Base-by-base conservation (phyloP, 1,140 invertebrate genomes). In the Augochlora pura region DNA sequence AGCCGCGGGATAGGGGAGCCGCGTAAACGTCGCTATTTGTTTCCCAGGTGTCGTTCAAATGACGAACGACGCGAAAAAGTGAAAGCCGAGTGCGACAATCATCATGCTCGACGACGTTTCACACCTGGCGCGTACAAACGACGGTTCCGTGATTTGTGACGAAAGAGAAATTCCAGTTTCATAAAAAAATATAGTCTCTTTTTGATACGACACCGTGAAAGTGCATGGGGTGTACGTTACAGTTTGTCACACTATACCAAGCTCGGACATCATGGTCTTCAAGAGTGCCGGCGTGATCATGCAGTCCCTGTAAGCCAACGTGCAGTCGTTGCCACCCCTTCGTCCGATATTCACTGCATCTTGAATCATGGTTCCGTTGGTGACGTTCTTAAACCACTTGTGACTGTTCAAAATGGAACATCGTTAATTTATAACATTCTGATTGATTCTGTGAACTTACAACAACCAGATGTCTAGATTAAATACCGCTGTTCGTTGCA, bases 311-410 rank as follows among this genome's bases (percentile, higher is more conserved):
- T 87, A 91, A 6, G 80, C 23, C 1, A 7, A 39, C 0, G 39
- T 64, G 66, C 91, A 91, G 23, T 90, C 81, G 0, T 77, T 70
- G 59, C 67, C 65, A 23, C 32, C 69, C 38, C 81, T 65, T 39
- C 86, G 85, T 27, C 90, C 92, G 8, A 59, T 63, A 5, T 32
- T 63, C 1, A 92, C 76, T 16, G 91, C 91, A 18, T 92, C 86
- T 71, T 91, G 73, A 27, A 93, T 82, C 2, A 87, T 66, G 5
- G 91, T 91, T n/a, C 91, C 90, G 52, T 92, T 90, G 10, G 84
- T 86, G 0, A 83, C 76, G 23, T 87, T 72, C 18, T 88, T 83
- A 46, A 92, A 88, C 89, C 89, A 91, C 25, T 69, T 84, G 25
- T 89, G 74, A 67, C 90, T 92, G 79, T 59, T 70, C 42, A 0